Base-by-base conservation (phyloP, 2,888 invertebrate genomes). In the Mesopsocus fuscifrons region DNA sequence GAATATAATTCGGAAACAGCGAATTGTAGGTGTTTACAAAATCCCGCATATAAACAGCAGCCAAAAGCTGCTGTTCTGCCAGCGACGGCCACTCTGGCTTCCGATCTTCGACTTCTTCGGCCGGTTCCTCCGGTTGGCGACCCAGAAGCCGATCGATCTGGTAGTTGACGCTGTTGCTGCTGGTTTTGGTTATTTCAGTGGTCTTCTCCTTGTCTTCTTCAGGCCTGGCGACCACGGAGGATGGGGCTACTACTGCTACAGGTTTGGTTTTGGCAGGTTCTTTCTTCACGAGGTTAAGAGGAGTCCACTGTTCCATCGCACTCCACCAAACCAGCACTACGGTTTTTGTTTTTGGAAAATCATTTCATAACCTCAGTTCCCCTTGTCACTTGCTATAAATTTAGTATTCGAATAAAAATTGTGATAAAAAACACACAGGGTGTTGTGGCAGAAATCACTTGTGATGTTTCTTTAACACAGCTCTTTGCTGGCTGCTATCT, bases 211-310 rank as follows among this genome's bases (percentile, higher is more conserved):
- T 26, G 26, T 26, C 26, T 26, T 26, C 26, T 26, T 26, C 26
- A 26, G 31, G 18, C 30, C 30, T 41, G 22, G 47, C 48, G 3
- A 53, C 47, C 20, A 54, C 54, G 41, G 62, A 56, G 11, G 63
- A 67, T 26, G 68, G 68, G 15, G 67, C 65, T 32, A 68, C 68
- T 44, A 68, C 64, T 38, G 68, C 68, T 43, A 68, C 64, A 41
- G 68, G 68, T 48, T 57, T 57, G 55, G 63, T 52, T 26, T 26
- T 26, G 11, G 8, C 11, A 43, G 47, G 48, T 53, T 65, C 65
- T 53, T 63, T 63, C 47, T 65, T 64, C 51, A 64, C 63, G 53
- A 66, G 59, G 62, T 69, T 70, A 60, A 71, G 61, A 60, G 71
- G 65, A 48, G 60, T 59, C 52, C 60, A 59, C 56, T 60, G 56